These are phyloP conservation scores for Leptodactylus fallax DNA, from an alignment of 2,797 vertebrate genomes.

Conservation along the genomic window DNA sequence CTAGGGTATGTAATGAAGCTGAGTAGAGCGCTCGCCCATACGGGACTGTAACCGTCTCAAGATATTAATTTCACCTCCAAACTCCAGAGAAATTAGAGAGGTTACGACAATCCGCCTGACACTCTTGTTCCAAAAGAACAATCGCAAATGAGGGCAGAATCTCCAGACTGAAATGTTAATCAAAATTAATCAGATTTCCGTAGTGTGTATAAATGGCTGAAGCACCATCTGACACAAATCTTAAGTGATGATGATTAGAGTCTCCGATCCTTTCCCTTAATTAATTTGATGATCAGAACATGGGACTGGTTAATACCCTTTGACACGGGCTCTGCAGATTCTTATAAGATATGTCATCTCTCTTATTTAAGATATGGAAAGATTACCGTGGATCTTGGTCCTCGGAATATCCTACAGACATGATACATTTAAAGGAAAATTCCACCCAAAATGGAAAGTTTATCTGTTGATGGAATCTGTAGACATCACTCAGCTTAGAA, in stretches of 20 bases:
- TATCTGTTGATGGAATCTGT: too few relatives aligned
- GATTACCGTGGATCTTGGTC: background rate
- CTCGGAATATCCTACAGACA: background rate
- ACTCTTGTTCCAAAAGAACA: slow-evolving; percentile 53
- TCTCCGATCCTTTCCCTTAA: slow-evolving; percentile 44
- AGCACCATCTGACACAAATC: slow-evolving; percentile 53
- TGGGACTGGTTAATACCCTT: slow-evolving; percentile 10
- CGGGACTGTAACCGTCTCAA: slow-evolving; percentile 13
- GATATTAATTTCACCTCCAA: slow-evolving; percentile 56
- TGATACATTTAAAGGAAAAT: too few relatives aligned
- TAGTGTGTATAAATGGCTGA: slow-evolving; percentile 45
- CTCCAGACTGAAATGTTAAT: slow-evolving; percentile 53
- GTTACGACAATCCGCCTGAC: slow-evolving; percentile 31
- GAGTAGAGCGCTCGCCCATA: background rate
- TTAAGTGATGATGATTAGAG: slow-evolving; percentile 56
- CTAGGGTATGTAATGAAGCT: slow-evolving; percentile 15
- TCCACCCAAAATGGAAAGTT: too few relatives aligned
- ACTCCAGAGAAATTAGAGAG: slow-evolving; percentile 41
- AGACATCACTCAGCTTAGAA: too few relatives aligned
- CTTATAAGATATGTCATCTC: background rate
- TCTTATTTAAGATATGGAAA: background rate
- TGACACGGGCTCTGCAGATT: slow-evolving; percentile 11
- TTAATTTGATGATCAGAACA: slow-evolving; percentile 47
- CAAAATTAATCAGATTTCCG: slow-evolving; percentile 56
- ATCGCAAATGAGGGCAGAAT: slow-evolving; percentile 45